These are phyloP conservation scores for Eupithecia exiguata DNA, from an alignment of 2,888 invertebrate species.

Conservation along the genomic window DNA sequence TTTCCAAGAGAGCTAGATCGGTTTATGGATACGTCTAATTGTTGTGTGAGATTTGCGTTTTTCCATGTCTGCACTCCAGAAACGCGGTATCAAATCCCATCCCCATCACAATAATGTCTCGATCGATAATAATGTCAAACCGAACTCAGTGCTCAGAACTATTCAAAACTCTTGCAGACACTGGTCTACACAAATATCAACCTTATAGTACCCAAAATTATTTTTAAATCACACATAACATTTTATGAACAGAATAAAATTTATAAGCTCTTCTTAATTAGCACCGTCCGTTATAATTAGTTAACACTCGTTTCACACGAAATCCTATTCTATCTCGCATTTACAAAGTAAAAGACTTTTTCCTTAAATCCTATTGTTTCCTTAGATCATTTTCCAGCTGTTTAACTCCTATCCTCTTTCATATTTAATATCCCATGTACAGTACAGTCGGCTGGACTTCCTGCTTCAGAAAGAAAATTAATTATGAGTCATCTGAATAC, in stretches of 20 bases:
- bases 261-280: background rate
- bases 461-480: slow-evolving; percentile 74
- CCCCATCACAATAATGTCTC: no score
- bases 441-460: slow-evolving; percentile 53
- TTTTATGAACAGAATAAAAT: background rate
- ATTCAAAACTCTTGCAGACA: no score
- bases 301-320: slow-evolving; percentile 1
- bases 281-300: background rate
- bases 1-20: no score
- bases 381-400: slow-evolving; percentile 54
- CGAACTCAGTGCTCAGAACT: no score
- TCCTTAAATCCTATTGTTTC: slow-evolving; percentile 43
- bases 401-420: slow-evolving; percentile 65
- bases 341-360: slow-evolving; percentile 41
- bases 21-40: no score
- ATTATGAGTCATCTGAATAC: slow-evolving; percentile 70
- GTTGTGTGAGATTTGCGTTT: no score
- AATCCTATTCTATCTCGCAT: slow-evolving; percentile 8
- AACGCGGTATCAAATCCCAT: no score
- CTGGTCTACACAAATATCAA: no score
- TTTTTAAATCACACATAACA: background rate
- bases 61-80: no score
- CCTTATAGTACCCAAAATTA: no score
- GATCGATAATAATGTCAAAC: no score
- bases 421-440: slow-evolving; percentile 61